Evolutionary conservation across 1,140 invertebrate species (phyloP), one percentile per base, ranked within the genome.

Genomic region (Rhagoletis zephyria): DNA sequence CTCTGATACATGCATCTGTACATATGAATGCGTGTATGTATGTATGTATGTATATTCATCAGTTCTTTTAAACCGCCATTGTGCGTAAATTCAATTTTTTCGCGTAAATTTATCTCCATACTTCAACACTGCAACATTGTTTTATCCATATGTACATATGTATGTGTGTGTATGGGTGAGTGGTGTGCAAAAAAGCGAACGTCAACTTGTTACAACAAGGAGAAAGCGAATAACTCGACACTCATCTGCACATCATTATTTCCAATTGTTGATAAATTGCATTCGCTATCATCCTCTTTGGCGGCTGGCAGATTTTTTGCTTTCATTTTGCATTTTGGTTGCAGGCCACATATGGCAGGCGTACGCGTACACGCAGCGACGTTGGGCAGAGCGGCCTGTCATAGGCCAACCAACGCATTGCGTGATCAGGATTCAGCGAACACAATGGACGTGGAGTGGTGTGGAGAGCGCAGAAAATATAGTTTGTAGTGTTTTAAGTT

Each of bases 211-310:
- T 81, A 48, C 74, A 81, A 81, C n/a, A 81, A 81, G 74, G 74
- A 56, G 74, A 81, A 81, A 81, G 74, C 74, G 48, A 81, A 81
- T 19, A 81, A 30, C 74, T 30, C 74, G 74, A 81, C 48, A 81
- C 74, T 81, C 74, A 81, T 81, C 74, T 81, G 74, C 74, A 81
- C 74, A 81, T 81, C 74, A 81, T 81, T 48, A 81, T 81, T 56
- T 81, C 74, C 74, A 81, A 81, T 81, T 81, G 74, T 81, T 81
- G 74, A 81, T 59, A 81, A 81, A 81, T 81, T 81, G 19, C 74
- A 81, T 51, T n/a, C 74, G 74, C 48, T 45, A 48, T 51, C 14
- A 42, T 19, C 74, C 74, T 81, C 48, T 16, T 56, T 56, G 14
- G n/a, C 56, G 74, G 19, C 19, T 19, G 10, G 74, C n/a, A 59